These are phyloP conservation scores for Amphilophus citrinellus DNA, from an alignment of 2,113 vertebrate genomes.

Conservation along the genomic window DNA sequence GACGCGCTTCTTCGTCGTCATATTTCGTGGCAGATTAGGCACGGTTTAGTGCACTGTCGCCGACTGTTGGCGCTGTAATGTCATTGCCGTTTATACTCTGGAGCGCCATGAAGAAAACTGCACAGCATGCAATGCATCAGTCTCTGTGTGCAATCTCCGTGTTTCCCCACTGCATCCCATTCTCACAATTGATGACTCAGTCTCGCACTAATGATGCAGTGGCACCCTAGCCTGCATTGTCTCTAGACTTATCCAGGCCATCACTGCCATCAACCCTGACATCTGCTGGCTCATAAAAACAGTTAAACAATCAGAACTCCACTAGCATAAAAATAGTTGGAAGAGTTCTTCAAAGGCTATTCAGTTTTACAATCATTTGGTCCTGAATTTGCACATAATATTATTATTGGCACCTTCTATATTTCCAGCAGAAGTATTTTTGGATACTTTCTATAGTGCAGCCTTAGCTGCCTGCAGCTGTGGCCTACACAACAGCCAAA, in stretches of 20 bases:
- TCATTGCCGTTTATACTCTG: background rate
- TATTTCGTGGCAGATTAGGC: background rate
- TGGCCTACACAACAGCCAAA: no score
- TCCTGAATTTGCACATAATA: background rate
- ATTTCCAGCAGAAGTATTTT: background rate
- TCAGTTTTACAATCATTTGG: background rate
- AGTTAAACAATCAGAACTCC: background rate
- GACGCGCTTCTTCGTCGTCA: background rate
- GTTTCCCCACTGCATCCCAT: background rate
- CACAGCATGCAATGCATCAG: background rate
- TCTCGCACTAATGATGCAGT: background rate
- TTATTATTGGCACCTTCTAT: background rate
- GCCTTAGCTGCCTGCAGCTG: no score
- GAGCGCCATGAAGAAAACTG: background rate
- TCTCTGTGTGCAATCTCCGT: background rate
- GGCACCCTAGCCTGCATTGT: background rate
- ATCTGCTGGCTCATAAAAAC: background rate
- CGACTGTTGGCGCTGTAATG: background rate
- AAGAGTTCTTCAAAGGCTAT: background rate
- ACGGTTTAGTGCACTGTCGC: background rate
- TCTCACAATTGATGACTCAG: background rate
- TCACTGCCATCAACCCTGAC: background rate
- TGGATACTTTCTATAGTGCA: no score
- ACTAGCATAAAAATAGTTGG: background rate
- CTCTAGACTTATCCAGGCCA: background rate